A percentile compares a stretch with the other conserved stretches of the same genome.
These are phyloP conservation scores for Aphrophora alni DNA, from an alignment of 2,888 invertebrate species.

Conservation along the genomic window DNA sequence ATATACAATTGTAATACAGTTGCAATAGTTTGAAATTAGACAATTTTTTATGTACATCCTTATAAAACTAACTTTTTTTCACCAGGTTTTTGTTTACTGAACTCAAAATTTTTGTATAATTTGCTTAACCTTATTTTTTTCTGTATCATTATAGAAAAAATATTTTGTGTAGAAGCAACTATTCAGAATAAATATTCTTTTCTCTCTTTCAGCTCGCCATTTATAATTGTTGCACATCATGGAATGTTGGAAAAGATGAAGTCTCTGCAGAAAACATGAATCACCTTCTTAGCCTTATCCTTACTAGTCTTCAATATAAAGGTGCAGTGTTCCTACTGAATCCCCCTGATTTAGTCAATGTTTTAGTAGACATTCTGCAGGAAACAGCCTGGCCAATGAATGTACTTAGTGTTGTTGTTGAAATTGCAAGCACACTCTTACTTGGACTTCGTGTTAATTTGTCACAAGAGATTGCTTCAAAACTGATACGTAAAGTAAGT, in stretches of 20 bases:
- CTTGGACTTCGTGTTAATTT: conserved; percentile 66
- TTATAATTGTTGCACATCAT: neutral
- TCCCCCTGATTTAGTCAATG: conserved; percentile 64
- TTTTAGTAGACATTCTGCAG: conserved; percentile 55
- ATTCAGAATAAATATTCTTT: too few relatives aligned
- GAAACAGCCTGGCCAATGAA: conserved; percentile 7
- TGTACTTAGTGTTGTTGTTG: conserved; percentile 42
- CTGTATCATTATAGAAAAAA: too few relatives aligned
- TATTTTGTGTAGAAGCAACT: too few relatives aligned
- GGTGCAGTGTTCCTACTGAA: conserved; percentile 69
- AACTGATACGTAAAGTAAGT: conserved; percentile 66
- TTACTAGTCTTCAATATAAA: conserved; percentile 68
- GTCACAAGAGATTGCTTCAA: conserved; percentile 74
- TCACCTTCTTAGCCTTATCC: conserved; percentile 64
- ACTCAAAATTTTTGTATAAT: too few relatives aligned
- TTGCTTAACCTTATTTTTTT: too few relatives aligned
- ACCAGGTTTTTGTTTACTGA: too few relatives aligned
- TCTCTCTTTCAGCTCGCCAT: neutral
- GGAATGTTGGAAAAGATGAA: conserved; percentile 49
- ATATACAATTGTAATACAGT: too few relatives aligned
- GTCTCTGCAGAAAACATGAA: conserved; percentile 52
- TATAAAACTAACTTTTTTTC: too few relatives aligned
- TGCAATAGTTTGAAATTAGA: too few relatives aligned
- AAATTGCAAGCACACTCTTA: conserved; percentile 53
- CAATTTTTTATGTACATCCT: too few relatives aligned